Evolutionary conservation across 2,888 invertebrate species (phyloP).

Genomic region (Cryptosula pallasiana): DNA sequence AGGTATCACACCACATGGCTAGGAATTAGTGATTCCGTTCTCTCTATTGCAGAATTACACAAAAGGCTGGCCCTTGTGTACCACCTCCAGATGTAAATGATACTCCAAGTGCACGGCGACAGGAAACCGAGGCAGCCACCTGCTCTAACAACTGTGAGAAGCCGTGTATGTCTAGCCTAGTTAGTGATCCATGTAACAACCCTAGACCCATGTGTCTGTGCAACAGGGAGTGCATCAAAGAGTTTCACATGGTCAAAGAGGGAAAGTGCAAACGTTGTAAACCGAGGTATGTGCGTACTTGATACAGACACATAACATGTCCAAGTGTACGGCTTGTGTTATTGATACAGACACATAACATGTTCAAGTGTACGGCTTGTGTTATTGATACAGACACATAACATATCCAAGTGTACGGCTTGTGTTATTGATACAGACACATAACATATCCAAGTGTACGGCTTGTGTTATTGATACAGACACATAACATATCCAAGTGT

Average conservation of each 20-base stretch:
- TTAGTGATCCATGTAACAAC: not conserved
- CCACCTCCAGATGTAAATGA: not conserved
- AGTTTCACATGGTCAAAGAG: not conserved
- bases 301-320: not conserved
- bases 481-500: no score
- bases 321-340: not conserved
- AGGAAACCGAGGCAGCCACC: not conserved
- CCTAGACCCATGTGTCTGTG: not conserved
- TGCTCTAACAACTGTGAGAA: not conserved
- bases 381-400: no score
- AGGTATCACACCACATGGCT: no score
- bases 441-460: no score
- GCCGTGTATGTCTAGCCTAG: not conserved
- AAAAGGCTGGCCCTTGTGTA: not conserved
- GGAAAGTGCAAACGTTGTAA: constrained; percentile 7
- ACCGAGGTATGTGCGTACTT: not conserved
- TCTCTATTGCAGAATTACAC: not conserved
- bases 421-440: no score
- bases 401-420: no score
- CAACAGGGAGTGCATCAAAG: not conserved
- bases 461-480: no score
- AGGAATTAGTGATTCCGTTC: no score
- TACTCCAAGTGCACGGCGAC: not conserved
- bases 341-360: no score
- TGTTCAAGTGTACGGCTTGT: no score